These are phyloP conservation scores for Zaprionus tsacasi DNA, from an alignment of 1,140 invertebrate genomes.

Conservation along the genomic window DNA sequence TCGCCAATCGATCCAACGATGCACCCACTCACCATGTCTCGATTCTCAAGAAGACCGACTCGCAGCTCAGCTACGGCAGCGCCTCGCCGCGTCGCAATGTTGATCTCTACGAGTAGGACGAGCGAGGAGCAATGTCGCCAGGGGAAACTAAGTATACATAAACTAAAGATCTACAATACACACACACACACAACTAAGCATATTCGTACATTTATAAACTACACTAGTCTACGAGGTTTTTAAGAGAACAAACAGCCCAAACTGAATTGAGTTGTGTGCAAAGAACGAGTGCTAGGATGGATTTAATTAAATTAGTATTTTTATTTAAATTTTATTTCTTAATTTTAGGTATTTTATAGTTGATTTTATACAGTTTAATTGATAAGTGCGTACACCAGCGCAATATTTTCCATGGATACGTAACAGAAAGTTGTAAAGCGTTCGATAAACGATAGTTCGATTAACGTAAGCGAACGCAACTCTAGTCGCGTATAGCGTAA, in stretches of 20 bases:
- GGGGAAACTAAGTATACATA: slow-evolving; percentile 21
- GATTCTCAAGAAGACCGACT: slow-evolving; percentile 83
- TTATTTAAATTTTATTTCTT: neutral
- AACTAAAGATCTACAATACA: slow-evolving; percentile 4
- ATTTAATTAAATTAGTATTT: neutral
- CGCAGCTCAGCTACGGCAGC: slow-evolving; percentile 68
- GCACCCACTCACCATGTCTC: slow-evolving; percentile 80
- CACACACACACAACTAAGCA: slow-evolving; percentile 16
- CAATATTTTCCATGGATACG: neutral
- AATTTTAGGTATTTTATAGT: neutral
- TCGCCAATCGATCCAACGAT: slow-evolving; percentile 73
- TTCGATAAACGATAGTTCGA: neutral
- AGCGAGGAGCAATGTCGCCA: neutral
- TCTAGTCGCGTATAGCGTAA: slow-evolving; percentile 12
- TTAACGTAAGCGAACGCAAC: neutral
- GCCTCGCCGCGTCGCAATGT: slow-evolving; percentile 75
- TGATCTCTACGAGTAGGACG: slow-evolving; percentile 72
- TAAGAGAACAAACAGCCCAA: neutral
- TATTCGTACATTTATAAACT: slow-evolving; percentile 19
- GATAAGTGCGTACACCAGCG: neutral
- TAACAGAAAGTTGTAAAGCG: neutral
- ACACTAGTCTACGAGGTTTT: neutral
- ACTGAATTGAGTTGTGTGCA: neutral
- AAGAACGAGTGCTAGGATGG: neutral
- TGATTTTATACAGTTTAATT: neutral